Percentiles rank a stretch among this genome's conserved stretches.
Evolutionary conservation across 2,888 invertebrate species (phyloP).

Genomic region (Bibio marci): DNA sequence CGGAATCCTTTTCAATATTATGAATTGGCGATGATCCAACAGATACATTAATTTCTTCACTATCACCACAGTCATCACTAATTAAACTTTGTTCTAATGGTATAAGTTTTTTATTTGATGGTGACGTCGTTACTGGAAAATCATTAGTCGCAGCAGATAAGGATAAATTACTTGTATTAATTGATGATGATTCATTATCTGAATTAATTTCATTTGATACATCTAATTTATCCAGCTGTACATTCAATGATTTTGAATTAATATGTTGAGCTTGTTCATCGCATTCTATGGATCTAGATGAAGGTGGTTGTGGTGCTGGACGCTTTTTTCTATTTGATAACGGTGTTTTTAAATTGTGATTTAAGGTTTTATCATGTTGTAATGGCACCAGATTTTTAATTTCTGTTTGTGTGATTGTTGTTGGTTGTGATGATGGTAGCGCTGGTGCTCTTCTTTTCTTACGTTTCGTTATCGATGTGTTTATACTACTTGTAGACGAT

Average conservation of each 20-base stretch:
- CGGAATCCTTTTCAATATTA: conserved; percentile 3
- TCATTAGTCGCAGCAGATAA: too few species aligned
- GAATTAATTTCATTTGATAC: not conserved
- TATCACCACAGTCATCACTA: conserved; percentile 1
- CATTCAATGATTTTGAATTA: not conserved
- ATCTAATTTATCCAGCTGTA: not conserved
- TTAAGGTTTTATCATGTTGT: conserved; percentile 5
- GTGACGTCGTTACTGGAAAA: conserved; percentile 1
- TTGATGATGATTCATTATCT: not conserved
- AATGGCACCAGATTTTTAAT: too few species aligned
- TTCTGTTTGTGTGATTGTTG: not conserved
- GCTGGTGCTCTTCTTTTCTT: conserved; percentile 21
- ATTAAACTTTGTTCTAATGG: conserved; percentile 17
- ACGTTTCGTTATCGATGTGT: conserved; percentile 3
- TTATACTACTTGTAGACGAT: conserved; percentile 13
- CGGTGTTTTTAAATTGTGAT: conserved; percentile 21
- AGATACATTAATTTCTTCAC: conserved; percentile 12
- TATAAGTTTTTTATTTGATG: conserved; percentile 14
- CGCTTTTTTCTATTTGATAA: conserved; percentile 38
- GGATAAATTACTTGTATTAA: too few species aligned
- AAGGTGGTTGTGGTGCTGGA: conserved; percentile 47
- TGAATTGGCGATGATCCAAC: conserved; percentile 13
- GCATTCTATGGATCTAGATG: too few species aligned
- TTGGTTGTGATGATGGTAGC: conserved; percentile 10
- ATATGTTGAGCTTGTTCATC: too few species aligned